These are phyloP conservation scores for Teinopalpus imperialis DNA, from an alignment of 2,888 invertebrate genomes.

Conservation along the genomic window DNA sequence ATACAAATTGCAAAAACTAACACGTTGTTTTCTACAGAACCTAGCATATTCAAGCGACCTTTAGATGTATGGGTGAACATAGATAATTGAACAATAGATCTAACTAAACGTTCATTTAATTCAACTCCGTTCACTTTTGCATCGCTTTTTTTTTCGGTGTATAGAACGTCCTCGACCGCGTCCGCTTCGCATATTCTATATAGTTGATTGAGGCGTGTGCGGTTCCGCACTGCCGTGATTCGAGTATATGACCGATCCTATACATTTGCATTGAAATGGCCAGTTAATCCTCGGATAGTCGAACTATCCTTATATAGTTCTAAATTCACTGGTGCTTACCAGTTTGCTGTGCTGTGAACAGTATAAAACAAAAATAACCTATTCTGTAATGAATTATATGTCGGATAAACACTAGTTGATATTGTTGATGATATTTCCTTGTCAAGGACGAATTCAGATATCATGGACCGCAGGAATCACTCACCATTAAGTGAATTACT, in stretches of 20 bases:
- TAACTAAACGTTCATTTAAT: constrained; percentile 36
- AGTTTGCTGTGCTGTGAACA: too few species aligned
- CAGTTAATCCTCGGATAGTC: neutral
- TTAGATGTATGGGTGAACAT: constrained; percentile 33
- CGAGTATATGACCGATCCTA: neutral
- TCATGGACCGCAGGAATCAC: too few species aligned
- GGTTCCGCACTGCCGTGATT: too few species aligned
- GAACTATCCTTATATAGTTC: too few species aligned
- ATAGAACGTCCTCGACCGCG: constrained; percentile 50
- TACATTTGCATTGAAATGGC: neutral
- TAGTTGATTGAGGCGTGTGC: neutral
- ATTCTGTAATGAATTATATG: too few species aligned
- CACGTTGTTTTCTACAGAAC: constrained; percentile 3
- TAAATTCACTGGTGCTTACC: too few species aligned
- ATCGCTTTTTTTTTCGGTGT: constrained; percentile 44
- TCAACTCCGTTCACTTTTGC: constrained; percentile 51
- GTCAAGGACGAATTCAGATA: too few species aligned
- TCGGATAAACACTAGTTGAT: too few species aligned
- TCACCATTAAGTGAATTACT: too few species aligned
- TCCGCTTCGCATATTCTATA: constrained; percentile 40
- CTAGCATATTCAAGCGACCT: constrained; percentile 33
- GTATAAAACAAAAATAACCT: too few species aligned
- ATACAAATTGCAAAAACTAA: neutral
- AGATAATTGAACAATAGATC: constrained; percentile 46
- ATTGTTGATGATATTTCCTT: too few species aligned